Base-by-base conservation (phyloP, 2,888 invertebrate genomes). In the Pachydiplax longipennis region DNA sequence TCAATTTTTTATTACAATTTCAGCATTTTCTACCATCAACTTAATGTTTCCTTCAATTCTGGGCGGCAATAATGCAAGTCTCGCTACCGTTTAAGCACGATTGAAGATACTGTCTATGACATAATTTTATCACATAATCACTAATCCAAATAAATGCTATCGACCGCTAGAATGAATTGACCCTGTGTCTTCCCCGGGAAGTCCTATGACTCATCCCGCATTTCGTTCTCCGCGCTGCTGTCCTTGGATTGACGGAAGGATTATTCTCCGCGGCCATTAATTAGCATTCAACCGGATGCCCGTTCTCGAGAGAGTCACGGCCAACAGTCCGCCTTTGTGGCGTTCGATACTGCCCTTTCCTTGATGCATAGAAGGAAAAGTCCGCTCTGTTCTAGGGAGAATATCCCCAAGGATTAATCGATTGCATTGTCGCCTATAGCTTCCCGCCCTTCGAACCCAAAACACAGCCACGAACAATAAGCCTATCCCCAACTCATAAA, bases 191-290 rank as follows among this genome's bases (percentile, higher is more conserved):
- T 53, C 53, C 8, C 18, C 53, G 53, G 18, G 53, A 18, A 18
- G 53, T 18, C 53, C 15, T 6, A 80, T 80, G 80, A 80, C 80
- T 80, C 37, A 31, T 35, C 37, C 37, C 37, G 37, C 37, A 80
- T 80, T 80, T 37, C 6, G 31, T 31, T 13, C 80, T 31, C 31
- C 13, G 87, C 37, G 37, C 37, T 2, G 35, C 8, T 15, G 53
- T 58, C 65, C 37, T 37, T 35, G 87, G 87, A 65, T 73, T 90
- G 92, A 93, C 87, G 93, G 93, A 0, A 92, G 92, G 91, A 92
- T 93, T 61, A 35, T 53, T 92, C 5, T 93, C 93, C 0, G 92
- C 91, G 1, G 93, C 93, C 18, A 93, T 91, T 91, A 93, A 93
- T 4, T 93, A 91, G 8, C 92, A 92, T 1, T 93, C 93, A 0